phyloP scores from a whole-genome alignment of 1,140 invertebrate species.

The Ceratitis capitata region DNA sequence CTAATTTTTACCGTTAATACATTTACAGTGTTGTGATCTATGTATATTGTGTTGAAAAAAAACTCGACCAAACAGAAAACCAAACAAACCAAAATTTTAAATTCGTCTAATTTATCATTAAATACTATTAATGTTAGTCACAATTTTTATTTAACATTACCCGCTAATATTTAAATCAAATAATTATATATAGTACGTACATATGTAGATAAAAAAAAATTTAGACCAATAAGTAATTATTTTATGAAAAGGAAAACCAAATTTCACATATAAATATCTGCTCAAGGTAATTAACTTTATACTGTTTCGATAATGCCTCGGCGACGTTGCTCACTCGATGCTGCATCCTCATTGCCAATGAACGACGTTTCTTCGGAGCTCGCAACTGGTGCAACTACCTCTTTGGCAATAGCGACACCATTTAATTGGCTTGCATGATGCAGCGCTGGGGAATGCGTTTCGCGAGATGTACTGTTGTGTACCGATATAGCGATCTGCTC shows the following conservation, averaged over 20 bases:
- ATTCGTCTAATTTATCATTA: neutral
- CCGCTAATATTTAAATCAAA: neutral
- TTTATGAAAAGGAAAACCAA: neutral
- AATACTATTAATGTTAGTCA: neutral
- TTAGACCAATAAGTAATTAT: neutral
- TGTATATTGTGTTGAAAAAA: too few species aligned
- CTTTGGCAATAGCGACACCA: conserved; percentile 50
- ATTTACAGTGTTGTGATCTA: too few species aligned
- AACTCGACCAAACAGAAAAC: too few species aligned
- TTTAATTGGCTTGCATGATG: conserved; percentile 49
- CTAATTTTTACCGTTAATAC: too few species aligned
- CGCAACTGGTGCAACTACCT: conserved; percentile 48
- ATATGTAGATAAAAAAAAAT: neutral
- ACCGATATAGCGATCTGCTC: conserved; percentile 62
- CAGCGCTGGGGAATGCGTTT: conserved; percentile 47
- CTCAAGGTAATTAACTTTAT: conserved; percentile 55
- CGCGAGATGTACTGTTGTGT: conserved; percentile 63
- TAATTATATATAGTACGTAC: neutral
- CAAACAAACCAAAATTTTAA: neutral
- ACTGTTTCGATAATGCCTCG: conserved; percentile 77
- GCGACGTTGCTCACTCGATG: conserved; percentile 63
- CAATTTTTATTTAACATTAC: neutral
- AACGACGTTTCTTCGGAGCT: conserved; percentile 80
- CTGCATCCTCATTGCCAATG: conserved; percentile 68
- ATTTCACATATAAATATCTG: too few species aligned